phyloP scores from a whole-genome alignment of 2,797 vertebrate genomes.

The Poecilia picta region DNA sequence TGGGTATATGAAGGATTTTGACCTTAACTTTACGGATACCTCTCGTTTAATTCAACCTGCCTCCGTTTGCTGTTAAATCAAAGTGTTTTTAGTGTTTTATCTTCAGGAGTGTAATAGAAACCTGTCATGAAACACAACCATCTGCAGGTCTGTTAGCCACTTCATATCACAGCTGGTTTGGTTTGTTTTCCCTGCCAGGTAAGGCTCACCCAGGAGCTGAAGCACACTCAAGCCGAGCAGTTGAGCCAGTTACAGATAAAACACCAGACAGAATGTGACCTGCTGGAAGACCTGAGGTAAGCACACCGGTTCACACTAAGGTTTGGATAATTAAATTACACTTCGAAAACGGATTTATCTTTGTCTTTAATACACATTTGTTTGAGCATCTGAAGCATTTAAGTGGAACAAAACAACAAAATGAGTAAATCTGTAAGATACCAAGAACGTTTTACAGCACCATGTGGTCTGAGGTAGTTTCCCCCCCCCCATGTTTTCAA shows the following conservation, averaged over 20 bases:
- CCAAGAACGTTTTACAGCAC: background rate
- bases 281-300: conserved; percentile 98
- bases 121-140: background rate
- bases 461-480: background rate
- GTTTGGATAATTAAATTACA: background rate
- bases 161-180: background rate
- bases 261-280: conserved; percentile 96
- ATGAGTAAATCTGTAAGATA: background rate
- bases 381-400: background rate
- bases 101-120: background rate
- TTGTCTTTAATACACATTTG: background rate
- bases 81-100: background rate
- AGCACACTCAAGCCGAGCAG: conserved; percentile 93
- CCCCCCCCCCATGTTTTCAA: background rate
- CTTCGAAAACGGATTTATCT: background rate
- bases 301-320: conserved; percentile 25
- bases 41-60: background rate
- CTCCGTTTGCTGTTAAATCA: background rate
- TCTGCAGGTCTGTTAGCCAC: background rate
- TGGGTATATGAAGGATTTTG: background rate
- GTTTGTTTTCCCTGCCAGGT: conserved; percentile 79
- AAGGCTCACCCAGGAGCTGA: conserved; percentile 97
- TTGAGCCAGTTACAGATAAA: conserved; percentile 93
- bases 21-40: background rate
- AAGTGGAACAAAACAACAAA: background rate